Evolutionary conservation across 2,113 vertebrate species (phyloP), one percentile per base, ranked within the genome.

Genomic region (Varanus salvator): DNA sequence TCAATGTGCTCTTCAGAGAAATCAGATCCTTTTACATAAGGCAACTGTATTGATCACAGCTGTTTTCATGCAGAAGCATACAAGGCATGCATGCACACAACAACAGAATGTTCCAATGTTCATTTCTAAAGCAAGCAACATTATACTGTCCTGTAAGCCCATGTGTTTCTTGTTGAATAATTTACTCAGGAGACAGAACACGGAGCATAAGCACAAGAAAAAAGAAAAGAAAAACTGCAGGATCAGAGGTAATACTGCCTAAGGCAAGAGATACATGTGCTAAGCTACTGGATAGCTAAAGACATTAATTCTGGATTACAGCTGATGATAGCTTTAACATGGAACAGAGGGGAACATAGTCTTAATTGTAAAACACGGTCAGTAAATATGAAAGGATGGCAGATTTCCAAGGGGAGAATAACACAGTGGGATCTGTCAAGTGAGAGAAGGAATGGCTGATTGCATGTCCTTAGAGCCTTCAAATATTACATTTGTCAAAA

Each of bases 71-170:
- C 1, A 81, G 27, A 84, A 17, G 2, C 50, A 74, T 60, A 6
- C 3, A 15, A 54, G 69, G 4, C n/a, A 17, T 17, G 34, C 75
- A 0, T 57, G 64, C 31, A 21, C 54, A 14, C 31, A 3, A 0
- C 68, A 52, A 74, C 50, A 92, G 74, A 64, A 69, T 3, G 0
- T 29, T 14, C 23, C 29, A 0, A 0, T 0, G 27, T 74, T 85
- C 80, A 52, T 54, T 44, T 71, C 34, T 27, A 34, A 76, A 76
- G 60, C 1, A n/a, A 74, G 38, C 23, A 76, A 27, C 89, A 86
- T 69, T n/a, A 85, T 77, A 76, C 1, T 34, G 31, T 34, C 85
- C 48, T 64, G 29, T 34, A 27, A 50, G 29, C 0, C 0, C 34
- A 2, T 60, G 0, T 34, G 44, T 1, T 48, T 8, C 50, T 19